Evolutionary conservation across 2,888 invertebrate species (phyloP).

Genomic region (Mycalesis mineus): DNA sequence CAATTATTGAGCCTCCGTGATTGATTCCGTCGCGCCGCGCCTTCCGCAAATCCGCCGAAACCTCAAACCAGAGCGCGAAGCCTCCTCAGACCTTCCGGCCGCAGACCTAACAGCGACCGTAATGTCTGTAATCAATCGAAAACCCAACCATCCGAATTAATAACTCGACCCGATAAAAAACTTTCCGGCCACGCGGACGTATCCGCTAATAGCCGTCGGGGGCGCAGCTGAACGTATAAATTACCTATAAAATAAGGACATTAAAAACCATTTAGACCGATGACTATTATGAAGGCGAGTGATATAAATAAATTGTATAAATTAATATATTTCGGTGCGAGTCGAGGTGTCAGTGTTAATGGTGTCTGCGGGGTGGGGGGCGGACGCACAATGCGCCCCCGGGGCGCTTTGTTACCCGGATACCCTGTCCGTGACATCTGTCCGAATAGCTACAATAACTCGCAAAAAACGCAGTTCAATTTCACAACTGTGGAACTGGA

Average conservation of each 20-base stretch:
- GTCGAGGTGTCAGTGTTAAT: slow-evolving; percentile 73
- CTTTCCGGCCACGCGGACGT: slow-evolving; percentile 41
- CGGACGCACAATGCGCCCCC: slow-evolving; percentile 69
- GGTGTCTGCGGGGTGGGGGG: slow-evolving; percentile 61
- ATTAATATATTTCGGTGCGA: slow-evolving; percentile 61
- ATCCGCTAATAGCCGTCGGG: slow-evolving; percentile 64
- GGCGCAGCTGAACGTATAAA: slow-evolving; percentile 71
- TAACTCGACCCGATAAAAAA: slow-evolving; percentile 43
- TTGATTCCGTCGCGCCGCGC: slow-evolving; percentile 55
- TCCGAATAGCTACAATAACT: slow-evolving; percentile 74
- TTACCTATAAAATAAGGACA: slow-evolving; percentile 72
- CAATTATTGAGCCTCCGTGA: slow-evolving; percentile 70
- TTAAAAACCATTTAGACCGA: slow-evolving; percentile 76
- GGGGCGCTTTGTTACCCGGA: slow-evolving; percentile 69
- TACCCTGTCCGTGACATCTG: slow-evolving; percentile 75
- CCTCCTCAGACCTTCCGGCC: slow-evolving; percentile 4
- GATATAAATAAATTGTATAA: slow-evolving; percentile 69
- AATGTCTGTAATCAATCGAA: slow-evolving; percentile 35
- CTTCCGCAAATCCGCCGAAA: slow-evolving; percentile 22
- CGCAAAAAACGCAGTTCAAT: slow-evolving; percentile 72
- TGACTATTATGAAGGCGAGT: slow-evolving; percentile 64
- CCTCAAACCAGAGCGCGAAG: neutral
- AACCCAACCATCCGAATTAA: slow-evolving; percentile 36
- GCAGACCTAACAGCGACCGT: slow-evolving; percentile 22
- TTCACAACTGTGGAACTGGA: slow-evolving; percentile 53